phyloP scores from a whole-genome alignment of 2,888 invertebrate genomes.

The Pheosia gnoma region DNA sequence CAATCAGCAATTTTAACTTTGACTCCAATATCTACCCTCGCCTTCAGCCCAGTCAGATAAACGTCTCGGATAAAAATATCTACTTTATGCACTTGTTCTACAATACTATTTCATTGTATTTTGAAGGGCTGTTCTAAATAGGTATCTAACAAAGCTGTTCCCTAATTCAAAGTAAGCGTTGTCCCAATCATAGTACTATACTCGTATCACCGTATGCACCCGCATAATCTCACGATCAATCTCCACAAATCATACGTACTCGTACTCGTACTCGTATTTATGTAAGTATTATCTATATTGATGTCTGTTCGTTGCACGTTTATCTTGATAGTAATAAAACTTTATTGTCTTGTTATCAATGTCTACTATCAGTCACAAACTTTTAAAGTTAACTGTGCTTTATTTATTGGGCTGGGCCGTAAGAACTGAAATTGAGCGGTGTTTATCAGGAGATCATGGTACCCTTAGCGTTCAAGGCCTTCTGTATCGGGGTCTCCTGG shows the following conservation, averaged over 20 bases:
- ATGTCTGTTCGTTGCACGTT: conserved; percentile 28
- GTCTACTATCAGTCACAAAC: conserved; percentile 30
- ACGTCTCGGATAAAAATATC: too few relatives aligned
- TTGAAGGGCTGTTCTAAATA: too few relatives aligned
- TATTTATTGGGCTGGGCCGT: neutral
- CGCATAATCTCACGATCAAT: conserved; percentile 39
- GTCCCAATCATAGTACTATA: conserved; percentile 17
- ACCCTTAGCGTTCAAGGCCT: conserved; percentile 27
- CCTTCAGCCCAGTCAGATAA: too few relatives aligned
- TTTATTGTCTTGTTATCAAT: conserved; percentile 44
- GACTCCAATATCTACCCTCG: too few relatives aligned
- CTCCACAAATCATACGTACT: conserved; percentile 29
- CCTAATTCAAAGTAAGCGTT: conserved; percentile 22
- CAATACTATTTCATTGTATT: too few relatives aligned
- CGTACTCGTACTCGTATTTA: conserved; percentile 16
- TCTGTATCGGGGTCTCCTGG: conserved; percentile 4
- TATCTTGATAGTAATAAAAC: conserved; percentile 44
- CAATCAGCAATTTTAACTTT: too few relatives aligned
- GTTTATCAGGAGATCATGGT: conserved; percentile 21
- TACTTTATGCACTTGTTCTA: too few relatives aligned
- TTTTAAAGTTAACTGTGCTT: conserved; percentile 1
- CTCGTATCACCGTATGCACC: conserved; percentile 29
- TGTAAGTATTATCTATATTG: conserved; percentile 19
- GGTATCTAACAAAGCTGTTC: neutral
- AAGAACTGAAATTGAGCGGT: neutral